Evolutionary conservation across 1,140 invertebrate species (phyloP).

Genomic region (Aethina tumida): DNA sequence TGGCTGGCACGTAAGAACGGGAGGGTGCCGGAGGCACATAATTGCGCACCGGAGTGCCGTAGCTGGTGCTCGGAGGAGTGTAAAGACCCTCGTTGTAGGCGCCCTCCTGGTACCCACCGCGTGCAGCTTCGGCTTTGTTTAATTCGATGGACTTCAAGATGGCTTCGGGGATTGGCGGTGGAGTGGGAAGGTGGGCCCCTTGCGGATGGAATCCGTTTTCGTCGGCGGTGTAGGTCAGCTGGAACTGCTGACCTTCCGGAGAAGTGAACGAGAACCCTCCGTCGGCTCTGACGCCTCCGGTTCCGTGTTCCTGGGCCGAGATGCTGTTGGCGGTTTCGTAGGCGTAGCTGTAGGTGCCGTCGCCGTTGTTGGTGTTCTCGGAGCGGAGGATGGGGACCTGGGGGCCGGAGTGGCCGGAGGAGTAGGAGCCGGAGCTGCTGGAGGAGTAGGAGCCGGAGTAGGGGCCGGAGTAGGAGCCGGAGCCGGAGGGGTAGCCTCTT

Average conservation of each 20-base stretch:
- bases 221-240: constrained; percentile 44
- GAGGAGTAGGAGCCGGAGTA: constrained; percentile 3
- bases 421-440: constrained; percentile 12
- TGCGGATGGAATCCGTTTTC: constrained; percentile 54
- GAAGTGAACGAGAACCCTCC: constrained; percentile 31
- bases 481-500: constrained; percentile 35
- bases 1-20: too few species aligned
- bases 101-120: constrained; percentile 18
- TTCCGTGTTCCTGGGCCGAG: constrained; percentile 24
- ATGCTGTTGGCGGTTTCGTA: constrained; percentile 26
- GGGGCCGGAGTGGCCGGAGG: constrained; percentile 15
- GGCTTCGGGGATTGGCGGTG: constrained; percentile 44
- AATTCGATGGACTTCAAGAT: constrained; percentile 42
- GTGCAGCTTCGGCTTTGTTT: constrained; percentile 28
- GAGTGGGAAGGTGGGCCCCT: constrained; percentile 44
- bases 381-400: constrained; percentile 42
- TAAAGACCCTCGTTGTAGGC: constrained; percentile 14
- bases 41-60: constrained; percentile 2
- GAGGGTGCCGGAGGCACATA: constrained; percentile 8
- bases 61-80: neutral
- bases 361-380: constrained; percentile 35
- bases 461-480: constrained; percentile 28
- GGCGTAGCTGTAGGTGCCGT: constrained; percentile 25
- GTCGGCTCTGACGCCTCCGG: constrained; percentile 26
- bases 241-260: constrained; percentile 29